Percentiles rank a stretch among this genome's conserved stretches.
These are phyloP conservation scores for Lottia gigantea DNA, from an alignment of 2,888 invertebrate genomes.

Conservation along the genomic window DNA sequence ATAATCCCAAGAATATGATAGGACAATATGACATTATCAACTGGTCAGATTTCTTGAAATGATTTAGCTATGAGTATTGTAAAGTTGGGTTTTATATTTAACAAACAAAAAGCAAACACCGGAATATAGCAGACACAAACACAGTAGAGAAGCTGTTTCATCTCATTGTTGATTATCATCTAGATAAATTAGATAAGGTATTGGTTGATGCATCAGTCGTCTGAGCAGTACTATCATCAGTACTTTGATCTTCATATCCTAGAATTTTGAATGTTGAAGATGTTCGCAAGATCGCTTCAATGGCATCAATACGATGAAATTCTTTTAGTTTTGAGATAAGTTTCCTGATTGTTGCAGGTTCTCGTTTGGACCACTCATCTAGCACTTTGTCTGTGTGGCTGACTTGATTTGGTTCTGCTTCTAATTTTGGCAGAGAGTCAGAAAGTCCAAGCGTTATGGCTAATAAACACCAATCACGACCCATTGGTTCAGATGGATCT, in stretches of 20 bases:
- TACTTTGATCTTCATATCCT: conserved; percentile 54
- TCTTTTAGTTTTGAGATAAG: conserved; percentile 74
- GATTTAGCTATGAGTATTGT: no score
- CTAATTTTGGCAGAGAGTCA: conserved; percentile 71
- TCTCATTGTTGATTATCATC: conserved; percentile 35
- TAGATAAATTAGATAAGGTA: conserved; percentile 57
- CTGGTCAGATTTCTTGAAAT: no score
- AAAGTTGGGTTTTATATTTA: no score
- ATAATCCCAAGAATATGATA: no score
- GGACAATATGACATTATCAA: no score
- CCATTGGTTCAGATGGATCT: conserved; percentile 72
- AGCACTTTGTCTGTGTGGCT: conserved; percentile 68
- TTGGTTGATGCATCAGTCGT: conserved; percentile 56
- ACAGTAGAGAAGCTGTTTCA: no score
- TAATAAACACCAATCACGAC: conserved; percentile 73
- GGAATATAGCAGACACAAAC: no score
- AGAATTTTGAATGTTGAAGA: conserved; percentile 48
- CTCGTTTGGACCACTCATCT: conserved; percentile 70
- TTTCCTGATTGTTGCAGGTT: conserved; percentile 70
- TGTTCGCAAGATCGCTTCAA: conserved; percentile 73
- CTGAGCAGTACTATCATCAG: conserved; percentile 48
- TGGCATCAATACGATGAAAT: conserved; percentile 75
- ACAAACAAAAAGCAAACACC: no score
- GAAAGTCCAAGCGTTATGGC: conserved; percentile 72
- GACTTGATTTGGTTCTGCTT: conserved; percentile 54